Percentiles rank a stretch among this genome's conserved stretches.
Conservation (phyloP, 2,888 invertebrate genomes). For the Philonicus albiceps region DNA sequence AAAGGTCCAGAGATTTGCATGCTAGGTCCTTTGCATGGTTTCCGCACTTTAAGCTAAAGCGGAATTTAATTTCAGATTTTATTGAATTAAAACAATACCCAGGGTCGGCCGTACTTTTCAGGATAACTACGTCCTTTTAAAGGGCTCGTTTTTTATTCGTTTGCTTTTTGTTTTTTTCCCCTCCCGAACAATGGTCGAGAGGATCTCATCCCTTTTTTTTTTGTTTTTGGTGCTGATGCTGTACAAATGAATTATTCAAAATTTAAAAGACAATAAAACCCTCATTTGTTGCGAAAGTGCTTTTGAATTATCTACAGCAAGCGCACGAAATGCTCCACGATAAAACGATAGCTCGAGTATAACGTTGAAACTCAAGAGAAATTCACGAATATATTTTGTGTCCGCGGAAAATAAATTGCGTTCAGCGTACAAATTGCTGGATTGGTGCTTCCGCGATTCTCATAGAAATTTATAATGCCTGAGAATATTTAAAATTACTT, state of each 20-base stretch:
- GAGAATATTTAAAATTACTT: background rate
- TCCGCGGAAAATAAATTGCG: background rate
- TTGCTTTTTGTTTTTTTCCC: conserved; percentile 17
- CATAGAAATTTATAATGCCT: background rate
- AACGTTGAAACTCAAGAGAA: background rate
- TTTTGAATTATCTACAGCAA: background rate
- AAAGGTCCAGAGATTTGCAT: background rate
- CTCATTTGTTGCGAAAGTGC: background rate
- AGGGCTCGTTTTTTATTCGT: background rate
- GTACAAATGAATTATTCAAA: conserved; percentile 19
- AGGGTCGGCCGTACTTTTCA: background rate
- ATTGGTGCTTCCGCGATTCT: background rate
- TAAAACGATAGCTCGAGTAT: background rate
- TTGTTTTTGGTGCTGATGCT: background rate
- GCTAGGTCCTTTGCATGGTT: background rate
- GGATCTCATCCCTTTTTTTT: background rate
- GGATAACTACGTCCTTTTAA: conserved; percentile 2
- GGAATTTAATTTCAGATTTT: conserved; percentile 23
- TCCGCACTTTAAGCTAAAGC: background rate
- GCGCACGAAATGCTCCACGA: background rate
- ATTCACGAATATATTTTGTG: background rate
- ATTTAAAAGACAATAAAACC: conserved; percentile 17
- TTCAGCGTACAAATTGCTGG: background rate
- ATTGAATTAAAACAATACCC: conserved; percentile 17
- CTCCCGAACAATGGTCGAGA: background rate